Percentiles rank a stretch among this genome's conserved stretches.
Conservation (phyloP, 2,888 invertebrate genomes). For the Folsomia manolachei region DNA sequence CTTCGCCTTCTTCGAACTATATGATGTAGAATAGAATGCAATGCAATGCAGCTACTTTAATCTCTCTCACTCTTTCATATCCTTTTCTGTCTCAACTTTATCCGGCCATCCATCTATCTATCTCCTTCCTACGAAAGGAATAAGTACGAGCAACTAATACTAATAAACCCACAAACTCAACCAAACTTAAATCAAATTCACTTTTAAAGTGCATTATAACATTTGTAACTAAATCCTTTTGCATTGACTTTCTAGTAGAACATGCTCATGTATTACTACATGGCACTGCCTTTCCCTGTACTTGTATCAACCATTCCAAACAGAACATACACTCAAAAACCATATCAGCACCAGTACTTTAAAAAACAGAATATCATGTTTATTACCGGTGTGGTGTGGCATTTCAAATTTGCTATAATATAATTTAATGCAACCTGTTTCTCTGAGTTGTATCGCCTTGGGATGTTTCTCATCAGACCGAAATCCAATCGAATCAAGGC, state of each 20-base stretch:
- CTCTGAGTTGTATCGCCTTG: slow-evolving; percentile 3
- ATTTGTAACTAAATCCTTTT: neutral
- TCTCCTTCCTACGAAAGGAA: slow-evolving; percentile 7
- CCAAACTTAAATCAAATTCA: neutral
- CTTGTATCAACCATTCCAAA: too few species aligned
- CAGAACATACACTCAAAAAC: too few species aligned
- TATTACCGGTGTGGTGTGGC: neutral
- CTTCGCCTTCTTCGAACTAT: neutral
- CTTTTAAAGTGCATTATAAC: neutral
- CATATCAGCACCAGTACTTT: neutral
- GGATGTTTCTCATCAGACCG: slow-evolving; percentile 7
- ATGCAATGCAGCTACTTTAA: neutral
- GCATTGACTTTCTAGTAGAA: neutral
- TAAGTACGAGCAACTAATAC: neutral
- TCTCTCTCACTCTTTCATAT: slow-evolving; percentile 9
- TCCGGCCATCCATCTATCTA: neutral
- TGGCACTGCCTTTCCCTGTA: neutral
- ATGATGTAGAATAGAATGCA: neutral
- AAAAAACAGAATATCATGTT: too few species aligned
- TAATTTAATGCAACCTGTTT: slow-evolving; percentile 6
- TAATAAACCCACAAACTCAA: neutral
- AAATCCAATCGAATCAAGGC: neutral
- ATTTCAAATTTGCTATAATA: neutral
- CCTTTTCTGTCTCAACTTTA: neutral
- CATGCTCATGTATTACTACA: too few species aligned